These are phyloP conservation scores for Larimichthys crocea DNA, from an alignment of 2,113 vertebrate genomes.

Conservation along the genomic window DNA sequence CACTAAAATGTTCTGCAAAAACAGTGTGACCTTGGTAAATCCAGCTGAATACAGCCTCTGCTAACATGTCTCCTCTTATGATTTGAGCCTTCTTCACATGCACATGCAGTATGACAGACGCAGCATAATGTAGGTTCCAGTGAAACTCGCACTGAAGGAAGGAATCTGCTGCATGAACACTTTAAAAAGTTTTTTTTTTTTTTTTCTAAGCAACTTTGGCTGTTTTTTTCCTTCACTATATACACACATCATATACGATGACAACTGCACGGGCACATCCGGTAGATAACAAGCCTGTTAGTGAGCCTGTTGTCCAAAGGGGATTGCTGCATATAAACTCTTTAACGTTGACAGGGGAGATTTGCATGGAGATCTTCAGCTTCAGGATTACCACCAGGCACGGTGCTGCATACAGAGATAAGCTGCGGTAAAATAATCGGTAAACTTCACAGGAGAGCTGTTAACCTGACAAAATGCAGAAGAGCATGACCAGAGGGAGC, in stretches of 20 bases:
- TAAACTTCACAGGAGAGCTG: slow-evolving; percentile 22
- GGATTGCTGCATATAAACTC: slow-evolving; percentile 42
- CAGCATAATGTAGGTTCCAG: neutral
- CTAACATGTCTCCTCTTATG: neutral
- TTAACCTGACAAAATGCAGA: slow-evolving; percentile 2
- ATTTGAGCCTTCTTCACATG: neutral
- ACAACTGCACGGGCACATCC: neutral
- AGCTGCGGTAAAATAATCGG: slow-evolving; percentile 22
- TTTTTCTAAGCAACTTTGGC: neutral
- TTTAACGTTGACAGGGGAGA: slow-evolving; percentile 29
- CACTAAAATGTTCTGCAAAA: too few relatives aligned
- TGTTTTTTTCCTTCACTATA: neutral
- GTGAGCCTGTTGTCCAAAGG: slow-evolving; percentile 26
- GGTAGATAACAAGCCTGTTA: slow-evolving; percentile 23
- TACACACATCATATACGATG: neutral
- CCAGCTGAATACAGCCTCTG: neutral
- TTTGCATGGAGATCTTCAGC: slow-evolving; percentile 33
- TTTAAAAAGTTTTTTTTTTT: neutral
- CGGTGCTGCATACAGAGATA: slow-evolving; percentile 37
- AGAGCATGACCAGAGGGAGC: neutral
- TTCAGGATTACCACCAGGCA: slow-evolving; percentile 31
- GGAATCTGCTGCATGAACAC: neutral
- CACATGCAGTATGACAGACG: neutral
- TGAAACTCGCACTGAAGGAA: neutral
- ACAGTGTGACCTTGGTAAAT: neutral